Percentiles rank a stretch among this genome's conserved stretches.
These are phyloP conservation scores for Gorsachius goisagi DNA, from an alignment of 2,113 vertebrate species.

Conservation along the genomic window DNA sequence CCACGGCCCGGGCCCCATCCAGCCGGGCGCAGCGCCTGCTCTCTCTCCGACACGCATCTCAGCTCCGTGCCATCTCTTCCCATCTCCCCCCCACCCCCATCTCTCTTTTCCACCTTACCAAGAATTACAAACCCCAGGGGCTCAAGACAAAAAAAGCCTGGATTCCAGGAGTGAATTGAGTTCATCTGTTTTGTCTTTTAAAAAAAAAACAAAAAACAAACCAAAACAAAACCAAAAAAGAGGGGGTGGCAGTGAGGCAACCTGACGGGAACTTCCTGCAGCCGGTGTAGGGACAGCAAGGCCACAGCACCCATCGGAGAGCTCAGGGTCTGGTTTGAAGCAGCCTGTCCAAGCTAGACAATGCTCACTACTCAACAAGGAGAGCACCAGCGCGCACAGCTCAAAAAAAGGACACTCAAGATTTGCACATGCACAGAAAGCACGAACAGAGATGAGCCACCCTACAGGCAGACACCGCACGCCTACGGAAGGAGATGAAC, in stretches of 20 bases:
- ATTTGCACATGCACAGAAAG: conserved; percentile 78
- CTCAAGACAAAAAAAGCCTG: background rate
- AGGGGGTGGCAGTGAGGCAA: conserved; percentile 28
- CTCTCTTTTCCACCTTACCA: background rate
- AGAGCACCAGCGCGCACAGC: conserved; percentile 68
- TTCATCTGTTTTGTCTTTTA: background rate
- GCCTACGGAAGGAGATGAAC: conserved; percentile 55
- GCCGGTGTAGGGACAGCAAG: background rate
- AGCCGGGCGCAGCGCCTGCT: background rate
- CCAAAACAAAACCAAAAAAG: background rate
- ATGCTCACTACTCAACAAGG: conserved; percentile 56
- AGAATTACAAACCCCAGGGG: background rate
- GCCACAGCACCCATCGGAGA: background rate
- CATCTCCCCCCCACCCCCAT: too few relatives aligned
- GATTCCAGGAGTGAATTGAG: background rate
- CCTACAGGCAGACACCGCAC: conserved; percentile 56
- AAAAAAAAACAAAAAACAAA: background rate
- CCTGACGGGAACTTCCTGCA: background rate
- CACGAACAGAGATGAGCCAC: conserved; percentile 70
- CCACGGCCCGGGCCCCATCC: background rate
- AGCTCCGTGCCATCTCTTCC: background rate
- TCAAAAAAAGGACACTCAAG: conserved; percentile 48
- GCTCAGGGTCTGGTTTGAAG: background rate
- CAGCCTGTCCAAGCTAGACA: conserved; percentile 35
- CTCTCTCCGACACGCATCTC: background rate